A percentile compares a stretch with the other conserved stretches of the same genome.
Conservation (phyloP, 2,113 vertebrate species). For the Uria lomvia region DNA sequence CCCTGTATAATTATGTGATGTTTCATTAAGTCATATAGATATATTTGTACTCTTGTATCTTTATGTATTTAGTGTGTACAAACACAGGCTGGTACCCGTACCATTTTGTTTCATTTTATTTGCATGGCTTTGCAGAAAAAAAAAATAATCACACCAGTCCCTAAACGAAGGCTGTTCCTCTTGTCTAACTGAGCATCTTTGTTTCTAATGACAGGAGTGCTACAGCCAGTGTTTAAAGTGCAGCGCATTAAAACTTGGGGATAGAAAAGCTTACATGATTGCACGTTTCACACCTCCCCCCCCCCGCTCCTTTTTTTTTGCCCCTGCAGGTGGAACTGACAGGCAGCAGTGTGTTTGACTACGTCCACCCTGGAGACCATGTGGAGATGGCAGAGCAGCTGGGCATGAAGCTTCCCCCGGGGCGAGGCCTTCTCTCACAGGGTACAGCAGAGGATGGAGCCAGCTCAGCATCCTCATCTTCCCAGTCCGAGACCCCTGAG, state of each 20-base stretch:
- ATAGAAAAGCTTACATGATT: constrained; percentile 16
- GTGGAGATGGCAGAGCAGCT: constrained; percentile 99
- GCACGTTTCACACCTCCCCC: constrained; percentile 20
- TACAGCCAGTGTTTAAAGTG: constrained; percentile 7
- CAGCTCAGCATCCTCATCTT: constrained; percentile 94
- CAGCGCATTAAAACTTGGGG: neutral
- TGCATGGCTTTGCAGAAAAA: neutral
- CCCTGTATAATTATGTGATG: neutral
- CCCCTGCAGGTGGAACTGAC: constrained; percentile 94
- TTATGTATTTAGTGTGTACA: neutral
- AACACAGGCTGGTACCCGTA: neutral
- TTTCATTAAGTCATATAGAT: neutral
- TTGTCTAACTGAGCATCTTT: constrained; percentile 36
- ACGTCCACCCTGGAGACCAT: constrained; percentile 97
- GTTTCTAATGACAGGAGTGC: constrained; percentile 12
- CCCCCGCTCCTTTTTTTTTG: neutral
- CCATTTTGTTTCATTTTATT: neutral
- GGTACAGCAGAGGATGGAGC: constrained; percentile 89
- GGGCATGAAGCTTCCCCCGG: constrained; percentile 97
- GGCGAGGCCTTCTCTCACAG: constrained; percentile 90
- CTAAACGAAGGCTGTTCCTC: neutral
- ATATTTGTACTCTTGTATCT: neutral
- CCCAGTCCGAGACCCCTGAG: constrained; percentile 96
- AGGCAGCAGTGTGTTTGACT: constrained; percentile 98
- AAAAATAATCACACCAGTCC: neutral